Percentiles rank a stretch among this genome's conserved stretches.
These are phyloP conservation scores for Montipora cactus DNA, from an alignment of 64 coral and sea anemone species.

Conservation along the genomic window DNA sequence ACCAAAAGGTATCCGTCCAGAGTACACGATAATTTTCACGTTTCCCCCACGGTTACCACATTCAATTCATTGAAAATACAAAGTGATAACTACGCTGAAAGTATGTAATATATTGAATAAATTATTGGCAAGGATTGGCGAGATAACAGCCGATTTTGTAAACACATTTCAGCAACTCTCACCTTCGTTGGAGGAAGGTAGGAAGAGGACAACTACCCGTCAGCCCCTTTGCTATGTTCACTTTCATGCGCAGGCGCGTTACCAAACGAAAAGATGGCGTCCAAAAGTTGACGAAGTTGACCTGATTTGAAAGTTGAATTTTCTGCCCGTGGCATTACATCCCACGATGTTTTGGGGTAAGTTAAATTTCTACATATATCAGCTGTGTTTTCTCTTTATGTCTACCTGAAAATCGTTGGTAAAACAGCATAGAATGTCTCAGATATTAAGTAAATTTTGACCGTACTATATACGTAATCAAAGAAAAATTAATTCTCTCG, in stretches of 20 bases:
- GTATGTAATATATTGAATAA: background rate
- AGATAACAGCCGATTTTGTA: conserved; percentile 75
- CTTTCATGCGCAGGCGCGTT: conserved; percentile 64
- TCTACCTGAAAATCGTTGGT: background rate
- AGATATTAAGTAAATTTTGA: background rate
- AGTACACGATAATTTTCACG: background rate
- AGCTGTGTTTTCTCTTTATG: background rate
- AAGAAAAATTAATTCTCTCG: background rate
- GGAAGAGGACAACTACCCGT: conserved; percentile 88
- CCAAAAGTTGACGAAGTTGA: background rate
- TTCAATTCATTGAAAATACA: background rate
- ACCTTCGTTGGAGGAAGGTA: conserved; percentile 75
- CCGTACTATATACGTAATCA: too few relatives aligned
- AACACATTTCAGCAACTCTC: conserved; percentile 21
- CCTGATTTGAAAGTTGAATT: background rate
- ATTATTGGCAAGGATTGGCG: conserved; percentile 35
- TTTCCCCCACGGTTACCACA: background rate
- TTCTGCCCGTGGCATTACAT: conserved; percentile 1
- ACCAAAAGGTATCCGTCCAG: too few relatives aligned
- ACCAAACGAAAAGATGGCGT: conserved; percentile 77
- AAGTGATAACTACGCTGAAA: background rate
- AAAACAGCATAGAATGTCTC: background rate
- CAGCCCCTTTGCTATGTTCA: conserved; percentile 20
- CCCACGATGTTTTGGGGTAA: conserved; percentile 99
- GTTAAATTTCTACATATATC: background rate